phyloP scores from a whole-genome alignment of 1,140 invertebrate genomes.

The Eupeodes corollae region DNA sequence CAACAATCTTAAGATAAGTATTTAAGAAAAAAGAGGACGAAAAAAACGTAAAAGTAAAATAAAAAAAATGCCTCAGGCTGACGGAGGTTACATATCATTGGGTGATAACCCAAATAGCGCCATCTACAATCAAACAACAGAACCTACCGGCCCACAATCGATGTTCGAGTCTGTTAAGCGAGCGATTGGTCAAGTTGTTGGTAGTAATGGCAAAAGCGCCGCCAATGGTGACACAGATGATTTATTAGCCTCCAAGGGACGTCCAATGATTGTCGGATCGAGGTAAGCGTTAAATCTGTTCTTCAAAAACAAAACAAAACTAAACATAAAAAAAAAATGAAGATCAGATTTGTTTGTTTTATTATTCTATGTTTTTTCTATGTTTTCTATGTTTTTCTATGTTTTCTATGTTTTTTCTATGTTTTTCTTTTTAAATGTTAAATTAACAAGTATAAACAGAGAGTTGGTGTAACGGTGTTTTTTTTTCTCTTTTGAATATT shows the following conservation, averaged over 20 bases:
- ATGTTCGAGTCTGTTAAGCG: constrained; percentile 34
- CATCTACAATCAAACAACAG: constrained; percentile 37
- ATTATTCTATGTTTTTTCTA: too few relatives aligned
- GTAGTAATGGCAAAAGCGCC: constrained; percentile 15
- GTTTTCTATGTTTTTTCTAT: constrained; percentile 25
- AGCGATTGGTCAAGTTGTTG: constrained; percentile 29
- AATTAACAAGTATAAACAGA: background rate
- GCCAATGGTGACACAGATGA: constrained; percentile 26
- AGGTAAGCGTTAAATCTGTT: constrained; percentile 26
- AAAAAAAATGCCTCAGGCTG: constrained; percentile 31
- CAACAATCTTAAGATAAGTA: background rate
- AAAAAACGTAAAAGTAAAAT: constrained; percentile 2
- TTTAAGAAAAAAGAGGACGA: background rate
- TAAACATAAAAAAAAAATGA: background rate
- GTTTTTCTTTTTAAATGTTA: background rate
- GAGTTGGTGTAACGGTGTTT: too few relatives aligned
- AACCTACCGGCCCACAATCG: constrained; percentile 29
- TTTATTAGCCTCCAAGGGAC: constrained; percentile 21
- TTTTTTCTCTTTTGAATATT: too few relatives aligned
- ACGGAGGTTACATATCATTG: constrained; percentile 36
- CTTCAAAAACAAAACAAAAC: background rate
- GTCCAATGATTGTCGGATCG: constrained; percentile 27
- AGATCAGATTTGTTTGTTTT: background rate
- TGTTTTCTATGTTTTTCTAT: constrained; percentile 15
- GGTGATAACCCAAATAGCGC: constrained; percentile 25